phyloP scores from a whole-genome alignment of 1,140 invertebrate species.

The Eubasilissa regina region DNA sequence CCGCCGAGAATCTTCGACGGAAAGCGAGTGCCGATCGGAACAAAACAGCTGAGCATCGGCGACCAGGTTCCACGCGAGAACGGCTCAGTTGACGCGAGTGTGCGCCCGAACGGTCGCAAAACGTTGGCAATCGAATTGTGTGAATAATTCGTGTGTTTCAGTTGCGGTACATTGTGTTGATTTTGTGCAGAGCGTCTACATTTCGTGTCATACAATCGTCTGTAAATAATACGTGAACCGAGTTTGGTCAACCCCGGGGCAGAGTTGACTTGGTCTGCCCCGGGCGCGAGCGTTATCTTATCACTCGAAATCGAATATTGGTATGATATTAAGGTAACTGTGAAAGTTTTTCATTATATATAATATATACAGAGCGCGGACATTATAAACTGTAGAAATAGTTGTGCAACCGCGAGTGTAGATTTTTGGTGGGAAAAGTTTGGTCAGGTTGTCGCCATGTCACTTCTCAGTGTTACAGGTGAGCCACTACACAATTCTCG shows the following conservation, averaged over 20 bases:
- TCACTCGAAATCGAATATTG: slow-evolving; percentile 27
- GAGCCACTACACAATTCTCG: slow-evolving; percentile 42
- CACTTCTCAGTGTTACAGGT: slow-evolving; percentile 73
- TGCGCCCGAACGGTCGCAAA: background rate
- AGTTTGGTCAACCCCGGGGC: background rate
- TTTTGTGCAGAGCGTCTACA: background rate
- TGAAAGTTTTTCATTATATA: slow-evolving; percentile 42
- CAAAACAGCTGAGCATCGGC: background rate
- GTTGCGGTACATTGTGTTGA: background rate
- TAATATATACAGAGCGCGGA: slow-evolving; percentile 1
- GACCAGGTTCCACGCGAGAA: background rate
- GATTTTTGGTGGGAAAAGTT: slow-evolving; percentile 51
- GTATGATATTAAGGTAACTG: slow-evolving; percentile 48
- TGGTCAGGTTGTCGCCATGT: slow-evolving; percentile 66
- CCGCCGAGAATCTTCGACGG: slow-evolving; percentile 64
- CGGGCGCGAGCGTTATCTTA: background rate
- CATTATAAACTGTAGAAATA: slow-evolving; percentile 17
- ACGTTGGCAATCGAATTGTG: slow-evolving; percentile 31
- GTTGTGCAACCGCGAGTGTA: slow-evolving; percentile 32
- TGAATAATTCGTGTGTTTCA: background rate
- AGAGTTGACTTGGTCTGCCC: slow-evolving; percentile 21
- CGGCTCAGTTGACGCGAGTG: background rate
- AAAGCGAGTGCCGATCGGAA: background rate
- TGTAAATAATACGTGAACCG: background rate
- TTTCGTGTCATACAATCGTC: background rate